Evolutionary conservation across 2,888 invertebrate genomes (phyloP).

Genomic region (Formica aserva): DNA sequence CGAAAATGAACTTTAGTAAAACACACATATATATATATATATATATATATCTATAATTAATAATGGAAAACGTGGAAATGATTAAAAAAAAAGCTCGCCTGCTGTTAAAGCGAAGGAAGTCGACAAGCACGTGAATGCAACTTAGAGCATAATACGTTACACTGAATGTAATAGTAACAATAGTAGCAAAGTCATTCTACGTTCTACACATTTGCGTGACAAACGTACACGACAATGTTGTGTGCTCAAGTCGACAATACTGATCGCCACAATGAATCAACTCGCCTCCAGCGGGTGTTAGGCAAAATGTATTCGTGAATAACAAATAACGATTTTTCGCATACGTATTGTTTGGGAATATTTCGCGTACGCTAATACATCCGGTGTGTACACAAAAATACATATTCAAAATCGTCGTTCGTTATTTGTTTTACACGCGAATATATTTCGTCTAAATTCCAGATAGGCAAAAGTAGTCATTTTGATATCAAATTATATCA

Average conservation of each 20-base stretch:
- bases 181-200: slow-evolving; percentile 55
- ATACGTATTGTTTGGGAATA: background rate
- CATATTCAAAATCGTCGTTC: background rate
- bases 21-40: no score
- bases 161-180: slow-evolving; percentile 65
- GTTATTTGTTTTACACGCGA: background rate
- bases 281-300: slow-evolving; percentile 8
- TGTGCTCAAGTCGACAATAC: slow-evolving; percentile 35
- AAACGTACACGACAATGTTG: slow-evolving; percentile 60
- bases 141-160: background rate
- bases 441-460: background rate
- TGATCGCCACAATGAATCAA: slow-evolving; percentile 42
- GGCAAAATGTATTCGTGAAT: slow-evolving; percentile 24
- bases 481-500: no score
- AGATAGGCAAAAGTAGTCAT: no score
- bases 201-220: slow-evolving; percentile 68
- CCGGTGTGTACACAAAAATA: background rate
- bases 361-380: background rate
- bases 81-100: background rate
- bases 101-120: background rate
- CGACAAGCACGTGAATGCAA: background rate
- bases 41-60: background rate
- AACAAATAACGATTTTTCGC: slow-evolving; percentile 2
- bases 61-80: background rate
- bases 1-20: no score